Conservation (phyloP, 1,140 invertebrate genomes). For the Microvelia longipes region DNA sequence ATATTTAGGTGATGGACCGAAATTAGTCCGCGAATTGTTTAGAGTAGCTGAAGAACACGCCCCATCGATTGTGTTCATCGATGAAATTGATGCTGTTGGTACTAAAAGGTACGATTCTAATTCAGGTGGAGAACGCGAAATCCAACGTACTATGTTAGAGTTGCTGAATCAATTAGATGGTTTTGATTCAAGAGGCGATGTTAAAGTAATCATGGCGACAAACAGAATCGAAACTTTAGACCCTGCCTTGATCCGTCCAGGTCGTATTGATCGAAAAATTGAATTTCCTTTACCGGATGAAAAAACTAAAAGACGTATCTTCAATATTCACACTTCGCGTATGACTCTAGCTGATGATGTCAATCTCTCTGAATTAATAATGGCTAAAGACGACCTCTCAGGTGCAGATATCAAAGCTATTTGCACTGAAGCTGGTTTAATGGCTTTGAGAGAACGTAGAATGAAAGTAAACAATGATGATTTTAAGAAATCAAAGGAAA, state of each 20-base stretch:
- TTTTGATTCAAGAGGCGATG: slow-evolving; percentile 88
- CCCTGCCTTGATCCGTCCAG: slow-evolving; percentile 94
- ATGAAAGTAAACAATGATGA: slow-evolving; percentile 99
- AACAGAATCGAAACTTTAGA: slow-evolving; percentile 98
- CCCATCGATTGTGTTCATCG: slow-evolving; percentile 98
- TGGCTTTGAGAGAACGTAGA: slow-evolving; percentile 89
- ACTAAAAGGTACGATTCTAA: slow-evolving; percentile 98
- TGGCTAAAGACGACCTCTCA: slow-evolving; percentile 98
- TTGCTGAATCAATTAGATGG: slow-evolving; percentile 97
- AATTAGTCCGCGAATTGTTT: slow-evolving; percentile 93
- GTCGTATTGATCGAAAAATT: slow-evolving; percentile 97
- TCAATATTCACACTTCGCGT: slow-evolving; percentile 92
- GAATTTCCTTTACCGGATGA: slow-evolving; percentile 99
- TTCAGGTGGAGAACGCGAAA: slow-evolving; percentile 97
- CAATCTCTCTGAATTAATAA: slow-evolving; percentile 92
- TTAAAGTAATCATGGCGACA: slow-evolving; percentile 90
- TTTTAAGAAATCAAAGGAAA: slow-evolving; percentile 98
- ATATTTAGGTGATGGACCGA: slow-evolving; percentile 97
- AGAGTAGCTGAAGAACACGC: slow-evolving; percentile 98
- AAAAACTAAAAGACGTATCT: slow-evolving; percentile 95
- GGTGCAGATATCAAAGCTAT: slow-evolving; percentile 96
- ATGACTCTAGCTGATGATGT: slow-evolving; percentile 98
- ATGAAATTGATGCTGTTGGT: slow-evolving; percentile 99
- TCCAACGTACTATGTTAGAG: slow-evolving; percentile 99
- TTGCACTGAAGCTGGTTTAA: slow-evolving; percentile 95